phyloP scores from a whole-genome alignment of 2,888 invertebrate genomes.

The Conchocele bisecta region DNA sequence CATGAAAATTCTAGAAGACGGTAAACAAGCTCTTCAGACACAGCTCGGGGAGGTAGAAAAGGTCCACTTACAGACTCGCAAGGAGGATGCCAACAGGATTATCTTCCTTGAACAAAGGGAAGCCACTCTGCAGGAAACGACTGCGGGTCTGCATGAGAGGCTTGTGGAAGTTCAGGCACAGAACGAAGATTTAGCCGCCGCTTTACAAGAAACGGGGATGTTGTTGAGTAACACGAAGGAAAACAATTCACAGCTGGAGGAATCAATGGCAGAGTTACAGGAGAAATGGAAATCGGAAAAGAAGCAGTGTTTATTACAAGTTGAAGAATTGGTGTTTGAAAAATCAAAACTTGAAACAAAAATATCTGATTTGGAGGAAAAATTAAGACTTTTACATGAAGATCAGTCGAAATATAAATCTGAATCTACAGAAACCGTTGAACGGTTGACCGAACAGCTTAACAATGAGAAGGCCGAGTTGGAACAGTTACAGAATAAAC shows the following conservation, averaged over 20 bases:
- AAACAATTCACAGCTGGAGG: conserved; percentile 41
- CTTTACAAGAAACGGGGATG: conserved; percentile 36
- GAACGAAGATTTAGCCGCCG: conserved; percentile 49
- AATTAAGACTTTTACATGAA: conserved; percentile 18
- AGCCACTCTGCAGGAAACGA: conserved; percentile 27
- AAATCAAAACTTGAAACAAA: conserved; percentile 38
- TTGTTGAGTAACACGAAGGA: conserved; percentile 39
- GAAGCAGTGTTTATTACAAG: conserved; percentile 35
- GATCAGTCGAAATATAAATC: conserved; percentile 32
- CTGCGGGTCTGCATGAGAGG: conserved; percentile 43
- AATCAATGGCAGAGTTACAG: conserved; percentile 36
- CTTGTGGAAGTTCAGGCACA: conserved; percentile 51
- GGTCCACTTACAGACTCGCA: conserved; percentile 26
- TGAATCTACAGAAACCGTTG: conserved; percentile 41
- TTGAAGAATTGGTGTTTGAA: conserved; percentile 49
- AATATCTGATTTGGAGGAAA: conserved; percentile 30
- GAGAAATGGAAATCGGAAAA: conserved; percentile 35
- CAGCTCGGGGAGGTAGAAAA: conserved; percentile 46
- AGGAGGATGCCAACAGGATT: conserved; percentile 52
- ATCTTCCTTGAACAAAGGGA: conserved; percentile 43
- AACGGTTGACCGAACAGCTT: conserved; percentile 35
- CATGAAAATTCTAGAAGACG: conserved; percentile 35
- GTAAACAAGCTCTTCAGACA: conserved; percentile 36
- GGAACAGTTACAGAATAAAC: conserved; percentile 50
- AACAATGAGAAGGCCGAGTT: conserved; percentile 42